Conservation (phyloP, 2,113 vertebrate species). For the Mixornis gularis region DNA sequence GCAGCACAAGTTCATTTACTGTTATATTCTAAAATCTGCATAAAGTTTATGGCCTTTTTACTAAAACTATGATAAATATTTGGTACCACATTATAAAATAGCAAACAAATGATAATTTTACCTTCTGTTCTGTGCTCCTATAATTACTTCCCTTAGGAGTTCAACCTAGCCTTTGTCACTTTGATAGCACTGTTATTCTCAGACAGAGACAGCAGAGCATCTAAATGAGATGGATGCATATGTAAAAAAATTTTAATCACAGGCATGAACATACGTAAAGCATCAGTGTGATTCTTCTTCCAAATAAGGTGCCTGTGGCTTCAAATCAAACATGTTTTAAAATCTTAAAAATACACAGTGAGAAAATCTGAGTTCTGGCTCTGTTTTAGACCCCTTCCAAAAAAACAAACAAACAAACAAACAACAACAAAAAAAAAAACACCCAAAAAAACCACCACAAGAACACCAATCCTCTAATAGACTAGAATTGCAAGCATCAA, state of each 20-base stretch:
- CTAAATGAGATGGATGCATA: conserved; percentile 35
- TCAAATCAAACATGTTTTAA: neutral
- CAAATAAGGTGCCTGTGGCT: neutral
- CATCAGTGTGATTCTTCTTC: neutral
- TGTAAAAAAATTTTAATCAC: conserved; percentile 45
- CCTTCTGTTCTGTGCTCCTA: conserved; percentile 54
- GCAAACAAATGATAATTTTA: conserved; percentile 58
- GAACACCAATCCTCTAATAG: neutral
- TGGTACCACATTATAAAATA: conserved; percentile 53
- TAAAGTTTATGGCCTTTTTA: conserved; percentile 52
- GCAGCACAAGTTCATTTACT: neutral
- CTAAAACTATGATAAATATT: conserved; percentile 63
- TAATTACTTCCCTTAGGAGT: conserved; percentile 69
- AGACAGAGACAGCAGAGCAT: conserved; percentile 37
- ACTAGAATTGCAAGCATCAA: neutral
- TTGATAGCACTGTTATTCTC: conserved; percentile 63
- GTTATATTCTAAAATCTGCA: conserved; percentile 35
- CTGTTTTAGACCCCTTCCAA: neutral
- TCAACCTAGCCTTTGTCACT: conserved; percentile 54
- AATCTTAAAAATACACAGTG: neutral
- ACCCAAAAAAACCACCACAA: too few relatives aligned
- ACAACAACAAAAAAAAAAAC: too few relatives aligned
- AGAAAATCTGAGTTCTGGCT: neutral
- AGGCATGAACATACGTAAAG: neutral
- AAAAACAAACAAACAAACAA: neutral